Conservation (phyloP, 2,888 invertebrate genomes). For the Euclidia mi region DNA sequence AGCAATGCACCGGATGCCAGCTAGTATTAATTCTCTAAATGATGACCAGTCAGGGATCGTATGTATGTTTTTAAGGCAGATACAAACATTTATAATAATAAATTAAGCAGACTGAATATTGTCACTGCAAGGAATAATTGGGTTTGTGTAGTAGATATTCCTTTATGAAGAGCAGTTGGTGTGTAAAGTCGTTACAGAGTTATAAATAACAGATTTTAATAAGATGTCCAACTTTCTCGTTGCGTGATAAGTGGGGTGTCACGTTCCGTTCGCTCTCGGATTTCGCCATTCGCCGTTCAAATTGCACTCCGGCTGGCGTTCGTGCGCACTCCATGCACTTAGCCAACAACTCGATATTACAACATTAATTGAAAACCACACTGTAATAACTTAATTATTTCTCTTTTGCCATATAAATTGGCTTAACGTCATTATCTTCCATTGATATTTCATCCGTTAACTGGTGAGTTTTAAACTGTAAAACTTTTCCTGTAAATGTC, state of each 20-base stretch:
- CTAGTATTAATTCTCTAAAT: not conserved
- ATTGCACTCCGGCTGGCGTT: slow-evolving; percentile 75
- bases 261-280: slow-evolving; percentile 83
- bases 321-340: slow-evolving; percentile 70
- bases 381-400: slow-evolving; percentile 46
- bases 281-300: slow-evolving; percentile 83
- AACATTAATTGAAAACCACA: slow-evolving; percentile 53
- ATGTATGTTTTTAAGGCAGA: not conserved
- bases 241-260: slow-evolving; percentile 85
- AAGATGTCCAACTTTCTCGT: slow-evolving; percentile 84
- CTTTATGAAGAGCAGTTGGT: slow-evolving; percentile 48
- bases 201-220: slow-evolving; percentile 83
- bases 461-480: slow-evolving; percentile 20
- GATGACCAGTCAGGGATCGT: slow-evolving; percentile 5
- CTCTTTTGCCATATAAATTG: slow-evolving; percentile 1
- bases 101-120: slow-evolving; percentile 15
- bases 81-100: not conserved
- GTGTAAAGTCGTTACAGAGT: slow-evolving; percentile 64
- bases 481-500: slow-evolving; percentile 29
- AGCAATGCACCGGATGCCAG: too few species aligned
- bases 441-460: slow-evolving; percentile 5
- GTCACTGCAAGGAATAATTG: not conserved
- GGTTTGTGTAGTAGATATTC: slow-evolving; percentile 20
- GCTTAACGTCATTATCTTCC: not conserved
- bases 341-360: slow-evolving; percentile 65